A percentile compares a stretch with the other conserved stretches of the same genome.
phyloP scores from a whole-genome alignment of 2,888 invertebrate species.

The Andrena flavipes region DNA sequence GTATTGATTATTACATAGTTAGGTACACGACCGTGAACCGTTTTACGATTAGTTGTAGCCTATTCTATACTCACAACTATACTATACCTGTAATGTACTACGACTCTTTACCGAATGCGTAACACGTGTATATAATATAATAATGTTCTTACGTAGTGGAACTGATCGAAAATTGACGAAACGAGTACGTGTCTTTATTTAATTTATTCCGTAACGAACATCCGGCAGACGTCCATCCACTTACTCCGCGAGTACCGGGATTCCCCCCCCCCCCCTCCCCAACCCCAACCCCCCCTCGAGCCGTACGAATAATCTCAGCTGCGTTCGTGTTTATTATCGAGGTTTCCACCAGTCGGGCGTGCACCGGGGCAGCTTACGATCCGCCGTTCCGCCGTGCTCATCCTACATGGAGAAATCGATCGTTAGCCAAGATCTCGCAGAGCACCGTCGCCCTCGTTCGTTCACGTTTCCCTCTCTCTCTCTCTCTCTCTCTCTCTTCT shows the following conservation, averaged over 20 bases:
- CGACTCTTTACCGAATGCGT: constrained; percentile 80
- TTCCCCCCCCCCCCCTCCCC: no score
- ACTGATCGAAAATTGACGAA: constrained; percentile 73
- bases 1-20: constrained; percentile 72
- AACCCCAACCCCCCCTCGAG: no score
- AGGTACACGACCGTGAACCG: constrained; percentile 73
- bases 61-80: constrained; percentile 79
- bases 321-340: no score
- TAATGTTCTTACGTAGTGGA: constrained; percentile 79
- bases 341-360: no score
- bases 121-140: constrained; percentile 80
- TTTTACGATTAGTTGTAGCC: constrained; percentile 79
- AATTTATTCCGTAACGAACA: constrained; percentile 72
- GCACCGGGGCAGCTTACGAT: no score
- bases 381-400: neutral
- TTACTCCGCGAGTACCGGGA: no score
- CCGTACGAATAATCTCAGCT: no score
- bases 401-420: constrained; percentile 23
- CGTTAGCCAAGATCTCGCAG: constrained; percentile 24
- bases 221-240: constrained; percentile 37
- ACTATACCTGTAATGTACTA: constrained; percentile 81
- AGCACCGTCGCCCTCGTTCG: constrained; percentile 37
- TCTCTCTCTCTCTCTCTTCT: constrained; percentile 4
- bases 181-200: constrained; percentile 72
- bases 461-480: constrained; percentile 8